Conservation (phyloP, 2,888 invertebrate species). For the Odontothrips loti region DNA sequence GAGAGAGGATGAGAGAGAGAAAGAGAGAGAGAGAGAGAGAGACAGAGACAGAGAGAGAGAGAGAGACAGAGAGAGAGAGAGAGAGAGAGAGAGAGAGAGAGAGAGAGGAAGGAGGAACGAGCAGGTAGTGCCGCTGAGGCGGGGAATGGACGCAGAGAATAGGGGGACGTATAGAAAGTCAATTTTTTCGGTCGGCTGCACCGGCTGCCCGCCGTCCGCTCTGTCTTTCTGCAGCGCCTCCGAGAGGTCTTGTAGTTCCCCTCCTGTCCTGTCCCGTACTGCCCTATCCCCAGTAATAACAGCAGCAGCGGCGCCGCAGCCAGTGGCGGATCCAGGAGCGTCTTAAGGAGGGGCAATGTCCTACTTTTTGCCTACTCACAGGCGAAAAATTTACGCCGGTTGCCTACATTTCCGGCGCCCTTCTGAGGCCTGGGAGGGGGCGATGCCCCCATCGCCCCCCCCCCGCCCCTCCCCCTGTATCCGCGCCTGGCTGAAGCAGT, state of each 20-base stretch:
- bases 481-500: too few species aligned
- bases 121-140: too few species aligned
- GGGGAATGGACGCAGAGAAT: neutral
- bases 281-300: neutral
- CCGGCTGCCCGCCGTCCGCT: neutral
- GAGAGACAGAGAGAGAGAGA: neutral
- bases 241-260: neutral
- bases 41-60: neutral
- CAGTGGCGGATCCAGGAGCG: too few species aligned
- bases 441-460: too few species aligned
- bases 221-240: neutral
- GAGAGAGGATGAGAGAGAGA: neutral
- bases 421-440: too few species aligned
- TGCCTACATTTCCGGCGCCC: too few species aligned
- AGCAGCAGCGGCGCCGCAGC: too few species aligned
- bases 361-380: too few species aligned
- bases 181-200: conserved; percentile 12
- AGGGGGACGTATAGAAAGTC: neutral
- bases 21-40: neutral
- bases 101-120: neutral
- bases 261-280: neutral
- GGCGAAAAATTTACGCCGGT: too few species aligned
- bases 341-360: too few species aligned
- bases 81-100: neutral
- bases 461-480: too few species aligned